Conservation (phyloP, 2,113 vertebrate genomes). For the Colistium nudipinnis region DNA sequence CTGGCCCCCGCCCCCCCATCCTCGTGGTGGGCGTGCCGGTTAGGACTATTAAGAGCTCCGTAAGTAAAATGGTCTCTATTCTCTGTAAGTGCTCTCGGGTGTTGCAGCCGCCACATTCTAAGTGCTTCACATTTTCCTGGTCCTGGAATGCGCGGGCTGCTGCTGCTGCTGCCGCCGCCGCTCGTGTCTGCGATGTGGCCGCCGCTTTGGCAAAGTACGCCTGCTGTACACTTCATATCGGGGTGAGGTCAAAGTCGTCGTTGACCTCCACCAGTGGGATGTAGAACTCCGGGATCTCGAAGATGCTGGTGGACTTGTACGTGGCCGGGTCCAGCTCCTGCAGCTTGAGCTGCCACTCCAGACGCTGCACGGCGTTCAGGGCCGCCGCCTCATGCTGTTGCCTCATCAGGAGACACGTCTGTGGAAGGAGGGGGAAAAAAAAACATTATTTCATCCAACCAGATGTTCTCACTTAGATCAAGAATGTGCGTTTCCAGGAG, state of each 20-base stretch:
- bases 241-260: constrained; percentile 97
- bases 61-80: constrained; percentile 39
- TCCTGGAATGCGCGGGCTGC: constrained; percentile 18
- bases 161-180: too few species aligned
- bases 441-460: neutral
- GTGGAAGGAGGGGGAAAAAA: constrained; percentile 8
- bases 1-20: neutral
- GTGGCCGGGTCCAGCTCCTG: constrained; percentile 97
- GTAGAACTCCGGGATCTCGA: constrained; percentile 97
- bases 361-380: constrained; percentile 95
- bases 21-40: neutral
- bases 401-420: constrained; percentile 99
- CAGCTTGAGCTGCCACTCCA: constrained; percentile 98
- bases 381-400: constrained; percentile 99
- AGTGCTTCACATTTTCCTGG: constrained; percentile 72
- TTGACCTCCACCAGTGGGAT: constrained; percentile 99
- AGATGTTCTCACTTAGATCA: constrained; percentile 10
- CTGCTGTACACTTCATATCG: constrained; percentile 84
- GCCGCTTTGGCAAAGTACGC: constrained; percentile 18
- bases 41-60: constrained; percentile 54
- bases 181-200: neutral
- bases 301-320: constrained; percentile 98
- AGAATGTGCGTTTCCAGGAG: neutral
- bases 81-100: constrained; percentile 63
- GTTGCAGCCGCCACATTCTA: constrained; percentile 53